These are phyloP conservation scores for Drosophila sp. DNA, from an alignment of 1,140 invertebrate genomes.

Conservation along the genomic window DNA sequence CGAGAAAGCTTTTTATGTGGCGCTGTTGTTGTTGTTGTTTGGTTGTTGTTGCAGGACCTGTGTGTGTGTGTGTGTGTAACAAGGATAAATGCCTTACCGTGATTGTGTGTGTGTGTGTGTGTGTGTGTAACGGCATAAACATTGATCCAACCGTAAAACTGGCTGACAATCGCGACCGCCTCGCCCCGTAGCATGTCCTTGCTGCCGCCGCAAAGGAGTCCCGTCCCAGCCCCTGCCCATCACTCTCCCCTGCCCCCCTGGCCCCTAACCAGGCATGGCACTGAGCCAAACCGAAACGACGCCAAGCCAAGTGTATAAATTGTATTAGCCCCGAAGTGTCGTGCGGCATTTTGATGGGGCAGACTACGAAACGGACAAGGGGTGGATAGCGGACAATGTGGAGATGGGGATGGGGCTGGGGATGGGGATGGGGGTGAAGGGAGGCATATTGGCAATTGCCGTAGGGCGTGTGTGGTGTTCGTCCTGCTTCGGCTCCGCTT, in stretches of 20 bases:
- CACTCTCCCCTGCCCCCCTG: neutral
- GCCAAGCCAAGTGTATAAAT: slow-evolving; percentile 82
- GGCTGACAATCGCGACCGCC: slow-evolving; percentile 71
- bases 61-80: slow-evolving; percentile 52
- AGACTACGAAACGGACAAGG: neutral
- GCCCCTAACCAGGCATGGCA: slow-evolving; percentile 56
- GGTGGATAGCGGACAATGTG: neutral
- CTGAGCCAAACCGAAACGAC: slow-evolving; percentile 78
- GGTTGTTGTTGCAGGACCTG: slow-evolving; percentile 12
- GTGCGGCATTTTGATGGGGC: slow-evolving; percentile 57
- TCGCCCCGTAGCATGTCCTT: slow-evolving; percentile 13
- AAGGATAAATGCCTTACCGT: slow-evolving; percentile 75
- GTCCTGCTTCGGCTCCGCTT: slow-evolving; percentile 9
- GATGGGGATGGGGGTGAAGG: slow-evolving; percentile 37
- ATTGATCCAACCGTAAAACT: slow-evolving; percentile 82
- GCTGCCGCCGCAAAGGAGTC: slow-evolving; percentile 8
- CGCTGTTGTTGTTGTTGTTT: neutral
- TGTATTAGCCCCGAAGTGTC: slow-evolving; percentile 81
- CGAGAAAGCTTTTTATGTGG: slow-evolving; percentile 48
- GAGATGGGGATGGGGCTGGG: neutral
- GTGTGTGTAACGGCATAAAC: slow-evolving; percentile 73
- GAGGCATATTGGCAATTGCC: slow-evolving; percentile 58
- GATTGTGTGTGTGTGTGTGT: slow-evolving; percentile 47
- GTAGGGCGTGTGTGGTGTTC: slow-evolving; percentile 11
- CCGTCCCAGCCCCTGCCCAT: neutral